Evolutionary conservation across 2,888 invertebrate species (phyloP).

Genomic region (Drosophila rubida): DNA sequence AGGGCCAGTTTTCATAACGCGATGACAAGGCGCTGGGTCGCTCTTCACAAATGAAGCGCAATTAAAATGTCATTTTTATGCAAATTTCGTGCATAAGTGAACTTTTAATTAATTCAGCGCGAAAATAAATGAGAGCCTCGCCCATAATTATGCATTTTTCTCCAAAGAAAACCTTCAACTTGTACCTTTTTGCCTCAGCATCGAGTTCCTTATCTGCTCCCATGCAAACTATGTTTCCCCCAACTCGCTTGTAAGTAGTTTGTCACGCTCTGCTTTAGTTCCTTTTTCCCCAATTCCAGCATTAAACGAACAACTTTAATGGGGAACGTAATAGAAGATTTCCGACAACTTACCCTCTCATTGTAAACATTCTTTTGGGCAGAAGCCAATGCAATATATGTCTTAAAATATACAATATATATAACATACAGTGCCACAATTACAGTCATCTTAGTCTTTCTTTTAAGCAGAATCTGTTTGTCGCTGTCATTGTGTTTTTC

Average conservation of each 20-base stretch:
- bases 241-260: constrained; percentile 22
- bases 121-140: constrained; percentile 73
- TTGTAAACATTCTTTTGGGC: background rate
- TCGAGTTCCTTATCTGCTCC: constrained; percentile 10
- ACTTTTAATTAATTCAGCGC: constrained; percentile 80
- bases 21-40: constrained; percentile 23
- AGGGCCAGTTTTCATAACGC: constrained; percentile 64
- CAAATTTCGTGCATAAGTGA: constrained; percentile 81
- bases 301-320: background rate
- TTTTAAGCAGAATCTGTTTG: too few species aligned
- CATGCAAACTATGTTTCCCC: constrained; percentile 23
- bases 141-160: constrained; percentile 70
- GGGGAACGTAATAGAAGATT: background rate
- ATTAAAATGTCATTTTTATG: constrained; percentile 81
- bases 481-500: too few species aligned
- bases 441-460: too few species aligned
- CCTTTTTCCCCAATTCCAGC: background rate
- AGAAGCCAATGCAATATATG: too few species aligned
- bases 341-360: background rate
- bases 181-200: constrained; percentile 41
- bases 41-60: constrained; percentile 79
- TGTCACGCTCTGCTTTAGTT: constrained; percentile 20
- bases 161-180: constrained; percentile 25
- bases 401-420: too few species aligned
- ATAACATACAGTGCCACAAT: too few species aligned